Percentiles rank a stretch among this genome's conserved stretches.
Conservation (phyloP, 2,888 invertebrate species). For the Eugnorisma glareosa region DNA sequence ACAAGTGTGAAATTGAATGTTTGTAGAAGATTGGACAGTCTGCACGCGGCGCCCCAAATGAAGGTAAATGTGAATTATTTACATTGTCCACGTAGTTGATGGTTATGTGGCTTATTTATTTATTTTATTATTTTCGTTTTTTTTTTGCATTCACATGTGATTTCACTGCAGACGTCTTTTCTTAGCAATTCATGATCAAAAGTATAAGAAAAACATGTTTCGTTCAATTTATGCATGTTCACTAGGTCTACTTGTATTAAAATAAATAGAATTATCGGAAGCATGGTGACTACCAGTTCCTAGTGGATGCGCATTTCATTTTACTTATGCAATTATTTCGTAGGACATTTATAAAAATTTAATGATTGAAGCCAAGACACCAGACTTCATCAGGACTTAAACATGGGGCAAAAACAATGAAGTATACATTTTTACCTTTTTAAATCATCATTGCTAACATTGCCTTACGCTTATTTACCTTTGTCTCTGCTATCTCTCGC, state of each 20-base stretch:
- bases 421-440: constrained; percentile 54
- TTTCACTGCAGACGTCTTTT: constrained; percentile 89
- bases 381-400: constrained; percentile 63
- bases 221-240: constrained; percentile 79
- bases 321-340: constrained; percentile 63
- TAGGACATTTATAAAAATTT: constrained; percentile 50
- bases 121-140: constrained; percentile 83
- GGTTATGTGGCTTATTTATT: constrained; percentile 90
- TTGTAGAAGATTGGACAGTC: constrained; percentile 78
- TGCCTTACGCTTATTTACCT: constrained; percentile 49
- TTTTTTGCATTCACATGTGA: constrained; percentile 90
- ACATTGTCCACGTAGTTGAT: constrained; percentile 81
- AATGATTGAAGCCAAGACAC: constrained; percentile 60
- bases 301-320: constrained; percentile 89
- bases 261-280: constrained; percentile 76
- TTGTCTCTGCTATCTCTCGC: constrained; percentile 35
- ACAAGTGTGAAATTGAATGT: constrained; percentile 73
- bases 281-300: constrained; percentile 76
- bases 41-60: constrained; percentile 68
- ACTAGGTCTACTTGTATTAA: constrained; percentile 67
- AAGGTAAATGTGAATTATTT: constrained; percentile 84
- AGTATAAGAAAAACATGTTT: constrained; percentile 59
- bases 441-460: constrained; percentile 63
- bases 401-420: constrained; percentile 55
- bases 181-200: constrained; percentile 87